A percentile compares a stretch with the other conserved stretches of the same genome.
Conservation (phyloP, 2,888 invertebrate genomes). For the Bibio marci region DNA sequence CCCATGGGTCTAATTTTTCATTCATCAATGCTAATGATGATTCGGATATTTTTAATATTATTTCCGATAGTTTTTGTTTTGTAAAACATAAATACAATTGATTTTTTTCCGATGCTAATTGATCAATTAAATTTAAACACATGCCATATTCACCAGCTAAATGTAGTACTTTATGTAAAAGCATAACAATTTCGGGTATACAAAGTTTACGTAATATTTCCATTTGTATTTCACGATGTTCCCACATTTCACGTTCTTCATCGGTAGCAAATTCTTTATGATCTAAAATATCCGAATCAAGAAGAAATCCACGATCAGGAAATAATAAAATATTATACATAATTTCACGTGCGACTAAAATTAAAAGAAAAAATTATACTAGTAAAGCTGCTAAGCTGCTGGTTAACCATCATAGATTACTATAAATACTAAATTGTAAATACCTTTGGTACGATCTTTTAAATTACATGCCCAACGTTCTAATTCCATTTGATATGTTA, state of each 20-base stretch:
- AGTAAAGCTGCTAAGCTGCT: neutral
- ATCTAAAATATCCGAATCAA: conserved; percentile 37
- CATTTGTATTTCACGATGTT: conserved; percentile 40
- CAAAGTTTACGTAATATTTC: conserved; percentile 59
- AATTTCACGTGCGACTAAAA: conserved; percentile 52
- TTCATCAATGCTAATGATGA: conserved; percentile 60
- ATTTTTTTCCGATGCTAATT: conserved; percentile 62
- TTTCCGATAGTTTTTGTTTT: conserved; percentile 56
- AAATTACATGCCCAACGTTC: conserved; percentile 57
- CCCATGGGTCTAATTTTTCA: conserved; percentile 68
- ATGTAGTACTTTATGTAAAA: conserved; percentile 64
- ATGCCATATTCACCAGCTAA: conserved; percentile 58
- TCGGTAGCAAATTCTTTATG: conserved; percentile 23
- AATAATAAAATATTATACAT: conserved; percentile 77
- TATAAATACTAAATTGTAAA: neutral
- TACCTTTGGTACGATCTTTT: conserved; percentile 50
- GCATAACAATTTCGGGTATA: conserved; percentile 65
- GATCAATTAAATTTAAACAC: conserved; percentile 60
- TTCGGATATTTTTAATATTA: conserved; percentile 60
- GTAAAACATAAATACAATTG: conserved; percentile 66
- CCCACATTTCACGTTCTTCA: conserved; percentile 35
- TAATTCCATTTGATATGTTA: conserved; percentile 60
- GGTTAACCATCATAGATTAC: too few relatives aligned
- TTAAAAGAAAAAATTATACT: conserved; percentile 10
- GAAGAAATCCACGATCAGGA: conserved; percentile 80